Base-by-base conservation (phyloP, 2,797 vertebrate genomes). In the Okamejei kenojei region DNA sequence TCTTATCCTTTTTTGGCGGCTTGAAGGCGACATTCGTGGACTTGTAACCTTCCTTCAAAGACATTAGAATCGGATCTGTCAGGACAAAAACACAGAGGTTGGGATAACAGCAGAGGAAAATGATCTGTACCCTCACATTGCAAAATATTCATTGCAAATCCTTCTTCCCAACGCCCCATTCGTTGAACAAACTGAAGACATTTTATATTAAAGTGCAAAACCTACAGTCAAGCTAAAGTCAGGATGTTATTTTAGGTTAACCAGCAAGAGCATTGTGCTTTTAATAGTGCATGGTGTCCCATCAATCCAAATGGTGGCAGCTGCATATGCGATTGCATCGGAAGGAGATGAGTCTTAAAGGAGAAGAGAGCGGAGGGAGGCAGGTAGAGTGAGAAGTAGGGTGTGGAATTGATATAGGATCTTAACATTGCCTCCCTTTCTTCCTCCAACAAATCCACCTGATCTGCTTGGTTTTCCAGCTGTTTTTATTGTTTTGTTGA, bases 51-150 rank as follows among this genome's bases (percentile, higher is more conserved):
- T 99, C 98, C 95, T 98, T 99, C 94, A 99, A 95, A 0, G 98
- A 99, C 96, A 99, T 97, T 96, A 99, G 95, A 93, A 99, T 97
- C 0, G 99, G 99, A 94, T 98, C 99, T 99, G 94, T 84, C 93
- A 78, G 93, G 26, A 94, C 93, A 0, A n/a, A 90, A 35, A 90
- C 58, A 29, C 65, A 38, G 21, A 54, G 13, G 1, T 68, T 29
- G 8, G 38, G 26, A 21, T 11, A 80, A 58, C 6, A 54, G 4
- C 5, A 32, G 32, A 93, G 2, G 29, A n/a, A 78, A 74, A 73
- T 23, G 1, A 45, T 13, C 68, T 71, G 11, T 19, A 13, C 1
- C 0, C 0, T 68, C 19, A 13, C 11, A 68, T 68, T 19, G 19
- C 68, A 71, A 71, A 17, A 82, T 13, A 8, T 23, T 4, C 54